Evolutionary conservation across 2,113 vertebrate genomes (phyloP).

Genomic region (Coracopsis vasa): DNA sequence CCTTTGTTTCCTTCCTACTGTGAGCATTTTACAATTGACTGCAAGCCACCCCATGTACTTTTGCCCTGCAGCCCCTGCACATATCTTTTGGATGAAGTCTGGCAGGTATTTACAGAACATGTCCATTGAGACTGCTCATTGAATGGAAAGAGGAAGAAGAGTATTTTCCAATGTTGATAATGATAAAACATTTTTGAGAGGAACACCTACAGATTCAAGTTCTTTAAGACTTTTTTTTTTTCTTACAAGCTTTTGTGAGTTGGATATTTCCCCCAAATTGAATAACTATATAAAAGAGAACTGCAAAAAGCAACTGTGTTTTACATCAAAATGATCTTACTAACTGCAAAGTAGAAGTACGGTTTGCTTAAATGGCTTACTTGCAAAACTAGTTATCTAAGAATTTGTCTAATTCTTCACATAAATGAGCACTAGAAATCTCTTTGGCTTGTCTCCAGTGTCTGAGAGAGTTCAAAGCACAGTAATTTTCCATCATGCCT

Average conservation of each 20-base stretch:
- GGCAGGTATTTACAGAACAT: not conserved
- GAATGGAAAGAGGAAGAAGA: not conserved
- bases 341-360: not conserved
- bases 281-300: not conserved
- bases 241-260: not conserved
- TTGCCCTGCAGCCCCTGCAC: not conserved
- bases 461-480: not conserved
- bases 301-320: not conserved
- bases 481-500: not conserved
- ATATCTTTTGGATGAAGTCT: not conserved
- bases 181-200: not conserved
- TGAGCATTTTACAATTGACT: not conserved
- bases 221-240: not conserved
- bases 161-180: not conserved
- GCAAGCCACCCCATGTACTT: not conserved
- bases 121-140: not conserved
- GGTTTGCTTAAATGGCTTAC: not conserved
- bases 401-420: not conserved
- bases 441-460: not conserved
- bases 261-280: not conserved
- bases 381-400: not conserved
- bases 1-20: not conserved
- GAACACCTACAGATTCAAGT: not conserved
- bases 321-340: not conserved
- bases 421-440: not conserved